Evolutionary conservation across 1,140 invertebrate genomes (phyloP), one percentile per base, ranked within the genome.

Genomic region (Heterodera schachtii): DNA sequence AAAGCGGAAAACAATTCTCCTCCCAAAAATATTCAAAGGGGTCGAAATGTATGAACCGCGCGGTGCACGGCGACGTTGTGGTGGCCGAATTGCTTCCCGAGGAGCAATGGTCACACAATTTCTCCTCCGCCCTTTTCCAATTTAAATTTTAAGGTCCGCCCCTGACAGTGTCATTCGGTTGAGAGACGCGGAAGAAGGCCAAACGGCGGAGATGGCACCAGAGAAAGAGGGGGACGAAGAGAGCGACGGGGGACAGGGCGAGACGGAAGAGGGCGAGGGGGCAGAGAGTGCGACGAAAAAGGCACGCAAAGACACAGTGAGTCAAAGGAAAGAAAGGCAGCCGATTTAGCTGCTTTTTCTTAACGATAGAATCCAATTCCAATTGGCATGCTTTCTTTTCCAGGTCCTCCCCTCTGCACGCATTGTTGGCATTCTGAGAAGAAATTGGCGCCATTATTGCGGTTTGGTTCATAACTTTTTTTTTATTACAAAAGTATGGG

Each of bases 361-460:
- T n/a, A n/a, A 52, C 49, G 11, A 52, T 52, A 52, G 6, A 52
- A 52, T 0, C 6, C 6, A 52, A 52, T 52, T 52, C 11, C 11
- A 52, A 11, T 52, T 2, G 6, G 11, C 49, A 52, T 52, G 6
- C 49, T 52, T 70, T 84, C 41, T 47, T 43, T 71, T 81, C 16
- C 8, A 82, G 77, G 83, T 84, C 13, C 31, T 85, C 43, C 77
- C 93, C 92, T 88, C 95, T 94, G 31, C 97, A 95, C 7, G 97
- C 94, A 93, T 99, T 81, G 96, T 99, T 73, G 96, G 95, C 46
- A 97, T 99, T 83, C 95, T 99, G 71, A 93, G 94, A 82, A 92
- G 97, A 83, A 98, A 98, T 90, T 98, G 96, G 96, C 91, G 96
- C 49, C 95, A 96, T 85, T 97, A 96, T 90, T 98, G 97, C 92